Conservation (phyloP, 2,888 invertebrate genomes). For the Volucella inanis region DNA sequence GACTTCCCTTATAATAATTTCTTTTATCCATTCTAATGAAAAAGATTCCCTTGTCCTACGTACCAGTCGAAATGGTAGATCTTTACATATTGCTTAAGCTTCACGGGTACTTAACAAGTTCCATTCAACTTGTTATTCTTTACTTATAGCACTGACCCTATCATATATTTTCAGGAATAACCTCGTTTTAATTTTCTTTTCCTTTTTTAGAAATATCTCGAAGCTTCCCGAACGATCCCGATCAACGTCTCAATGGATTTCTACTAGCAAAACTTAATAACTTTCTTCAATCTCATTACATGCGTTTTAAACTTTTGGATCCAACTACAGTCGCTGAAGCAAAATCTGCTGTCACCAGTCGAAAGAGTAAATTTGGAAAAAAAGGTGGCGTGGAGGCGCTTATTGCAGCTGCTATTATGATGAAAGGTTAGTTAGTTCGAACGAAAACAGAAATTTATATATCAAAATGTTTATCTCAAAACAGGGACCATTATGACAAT, state of each 20-base stretch:
- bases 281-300: slow-evolving; percentile 89
- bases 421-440: slow-evolving; percentile 84
- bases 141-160: no score
- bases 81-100: neutral
- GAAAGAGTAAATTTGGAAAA: slow-evolving; percentile 85
- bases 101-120: neutral
- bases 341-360: slow-evolving; percentile 85
- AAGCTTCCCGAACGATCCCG: slow-evolving; percentile 89
- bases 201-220: slow-evolving; percentile 86
- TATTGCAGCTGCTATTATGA: slow-evolving; percentile 86
- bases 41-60: no score
- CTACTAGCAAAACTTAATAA: slow-evolving; percentile 88
- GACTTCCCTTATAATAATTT: no score
- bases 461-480: slow-evolving; percentile 57
- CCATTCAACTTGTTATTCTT: neutral
- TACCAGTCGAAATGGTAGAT: no score
- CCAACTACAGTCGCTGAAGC: slow-evolving; percentile 86
- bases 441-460: neutral
- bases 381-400: slow-evolving; percentile 84
- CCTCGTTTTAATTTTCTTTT: neutral
- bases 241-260: slow-evolving; percentile 90
- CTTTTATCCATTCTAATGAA: no score
- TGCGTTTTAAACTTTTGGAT: slow-evolving; percentile 89
- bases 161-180: no score
- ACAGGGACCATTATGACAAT: slow-evolving; percentile 89